Conservation (phyloP, 2,797 vertebrate species). For the Kryptopterus vitreolus region DNA sequence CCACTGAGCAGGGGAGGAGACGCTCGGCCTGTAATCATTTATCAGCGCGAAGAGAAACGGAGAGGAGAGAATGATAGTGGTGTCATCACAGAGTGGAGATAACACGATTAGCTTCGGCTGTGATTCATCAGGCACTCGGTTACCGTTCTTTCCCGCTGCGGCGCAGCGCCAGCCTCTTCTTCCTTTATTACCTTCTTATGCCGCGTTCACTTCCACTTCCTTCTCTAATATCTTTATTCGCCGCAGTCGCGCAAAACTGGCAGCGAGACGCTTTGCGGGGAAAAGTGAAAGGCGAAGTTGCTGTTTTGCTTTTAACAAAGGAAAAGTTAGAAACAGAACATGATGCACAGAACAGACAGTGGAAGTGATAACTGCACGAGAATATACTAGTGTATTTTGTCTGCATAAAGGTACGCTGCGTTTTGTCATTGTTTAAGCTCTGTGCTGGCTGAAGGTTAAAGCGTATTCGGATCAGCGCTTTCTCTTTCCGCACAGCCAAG, state of each 20-base stretch:
- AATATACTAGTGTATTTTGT: not conserved
- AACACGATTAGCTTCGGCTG: conserved; percentile 61
- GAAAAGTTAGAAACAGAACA: too few relatives aligned
- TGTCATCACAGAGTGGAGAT: conserved; percentile 56
- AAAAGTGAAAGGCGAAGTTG: too few relatives aligned
- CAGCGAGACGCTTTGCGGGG: too few relatives aligned
- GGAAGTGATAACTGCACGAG: not conserved
- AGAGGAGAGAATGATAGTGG: conserved; percentile 54
- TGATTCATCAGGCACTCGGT: conserved; percentile 57
- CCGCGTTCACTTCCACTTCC: conserved; percentile 22
- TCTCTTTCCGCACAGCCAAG: not conserved
- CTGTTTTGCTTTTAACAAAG: too few relatives aligned
- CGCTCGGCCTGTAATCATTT: conserved; percentile 56
- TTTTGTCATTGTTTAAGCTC: not conserved
- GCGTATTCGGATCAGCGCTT: not conserved
- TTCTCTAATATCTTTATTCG: conserved; percentile 33
- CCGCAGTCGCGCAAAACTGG: not conserved
- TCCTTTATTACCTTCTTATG: conserved; percentile 44
- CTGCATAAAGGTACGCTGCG: not conserved
- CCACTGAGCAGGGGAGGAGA: conserved; percentile 48
- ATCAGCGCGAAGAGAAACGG: conserved; percentile 40
- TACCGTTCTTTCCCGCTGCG: conserved; percentile 47
- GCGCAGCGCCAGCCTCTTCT: conserved; percentile 42
- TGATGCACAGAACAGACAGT: not conserved
- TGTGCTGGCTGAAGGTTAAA: not conserved